Evolutionary conservation across 1,140 invertebrate genomes (phyloP).

Genomic region (Physella acuta): DNA sequence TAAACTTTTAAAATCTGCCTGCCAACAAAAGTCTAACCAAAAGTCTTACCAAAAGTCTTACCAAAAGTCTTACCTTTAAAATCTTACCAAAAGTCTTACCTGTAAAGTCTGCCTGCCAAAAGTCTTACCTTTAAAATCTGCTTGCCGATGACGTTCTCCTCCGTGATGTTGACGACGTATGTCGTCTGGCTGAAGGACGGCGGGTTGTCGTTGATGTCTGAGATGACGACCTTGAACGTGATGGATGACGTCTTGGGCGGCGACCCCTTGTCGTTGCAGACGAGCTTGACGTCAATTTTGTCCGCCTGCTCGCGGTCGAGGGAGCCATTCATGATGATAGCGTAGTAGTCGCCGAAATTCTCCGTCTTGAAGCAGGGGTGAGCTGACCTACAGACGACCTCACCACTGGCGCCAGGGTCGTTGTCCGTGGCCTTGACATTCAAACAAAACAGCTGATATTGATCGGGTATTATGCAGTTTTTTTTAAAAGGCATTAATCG

Average conservation of each 20-base stretch:
- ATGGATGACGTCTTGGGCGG: conserved; percentile 31
- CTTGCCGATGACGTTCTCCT: conserved; percentile 26
- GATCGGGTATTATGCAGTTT: not conserved
- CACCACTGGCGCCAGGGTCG: conserved; percentile 38
- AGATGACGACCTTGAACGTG: conserved; percentile 35
- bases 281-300: conserved; percentile 32
- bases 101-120: no score
- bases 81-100: no score
- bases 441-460: conserved; percentile 14
- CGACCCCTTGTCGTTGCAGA: conserved; percentile 39
- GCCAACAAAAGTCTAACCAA: no score
- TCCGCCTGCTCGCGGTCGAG: conserved; percentile 42
- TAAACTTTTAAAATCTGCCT: no score
- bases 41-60: no score
- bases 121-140: conserved; percentile 25
- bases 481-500: not conserved
- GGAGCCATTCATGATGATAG: conserved; percentile 33
- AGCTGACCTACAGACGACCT: conserved; percentile 27
- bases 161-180: conserved; percentile 36
- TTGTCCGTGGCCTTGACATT: conserved; percentile 31
- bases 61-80: no score
- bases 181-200: conserved; percentile 36
- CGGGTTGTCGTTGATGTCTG: conserved; percentile 45
- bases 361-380: conserved; percentile 34
- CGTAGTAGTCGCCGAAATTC: conserved; percentile 29